A percentile compares a stretch with the other conserved stretches of the same genome.
These are phyloP conservation scores for Silurus glanis DNA, from an alignment of 2,113 vertebrate species.

Conservation along the genomic window DNA sequence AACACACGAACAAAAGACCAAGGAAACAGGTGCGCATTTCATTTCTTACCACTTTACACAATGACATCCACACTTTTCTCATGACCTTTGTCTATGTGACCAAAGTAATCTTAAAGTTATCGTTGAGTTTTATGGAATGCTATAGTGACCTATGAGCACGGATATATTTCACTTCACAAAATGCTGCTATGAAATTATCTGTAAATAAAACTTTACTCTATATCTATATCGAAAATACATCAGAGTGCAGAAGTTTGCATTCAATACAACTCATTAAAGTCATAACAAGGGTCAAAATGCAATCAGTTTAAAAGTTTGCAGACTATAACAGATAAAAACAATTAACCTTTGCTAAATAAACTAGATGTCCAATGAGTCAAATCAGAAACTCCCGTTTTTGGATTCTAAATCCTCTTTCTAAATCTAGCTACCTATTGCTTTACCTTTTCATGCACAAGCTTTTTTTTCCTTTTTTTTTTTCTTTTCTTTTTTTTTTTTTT, in stretches of 20 bases:
- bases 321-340: background rate
- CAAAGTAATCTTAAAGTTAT: background rate
- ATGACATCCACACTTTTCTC: background rate
- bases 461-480: background rate
- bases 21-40: constrained; percentile 13
- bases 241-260: too few relatives aligned
- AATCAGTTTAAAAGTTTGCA: background rate
- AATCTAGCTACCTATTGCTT: background rate
- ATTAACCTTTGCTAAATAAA: background rate
- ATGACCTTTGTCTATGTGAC: background rate
- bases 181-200: too few relatives aligned
- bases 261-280: background rate
- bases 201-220: too few relatives aligned
- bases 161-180: background rate
- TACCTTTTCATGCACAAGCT: background rate
- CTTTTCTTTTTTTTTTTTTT: background rate
- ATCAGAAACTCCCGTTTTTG: background rate
- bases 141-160: background rate
- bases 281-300: background rate
- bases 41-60: constrained; percentile 10
- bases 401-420: background rate
- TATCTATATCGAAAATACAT: too few relatives aligned
- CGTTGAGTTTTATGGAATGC: background rate
- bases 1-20: constrained; percentile 1
- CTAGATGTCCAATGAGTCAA: background rate